Conservation (phyloP, 2,888 invertebrate genomes). For the Drosophila tanythrix region DNA sequence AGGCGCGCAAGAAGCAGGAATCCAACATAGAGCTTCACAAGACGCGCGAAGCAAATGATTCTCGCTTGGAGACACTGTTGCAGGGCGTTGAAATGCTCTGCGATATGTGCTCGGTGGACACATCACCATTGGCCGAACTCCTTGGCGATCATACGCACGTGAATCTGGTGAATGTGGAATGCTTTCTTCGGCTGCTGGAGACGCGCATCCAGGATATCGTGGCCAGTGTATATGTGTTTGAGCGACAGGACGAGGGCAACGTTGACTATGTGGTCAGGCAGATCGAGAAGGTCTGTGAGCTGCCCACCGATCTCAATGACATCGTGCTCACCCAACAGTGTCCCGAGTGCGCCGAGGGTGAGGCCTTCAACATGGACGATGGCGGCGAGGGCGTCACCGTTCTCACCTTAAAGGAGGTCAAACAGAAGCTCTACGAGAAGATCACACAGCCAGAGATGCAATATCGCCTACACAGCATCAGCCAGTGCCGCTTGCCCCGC, state of each 20-base stretch:
- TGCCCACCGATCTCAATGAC: constrained; percentile 86
- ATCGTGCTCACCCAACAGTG: constrained; percentile 84
- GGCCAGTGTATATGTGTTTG: constrained; percentile 85
- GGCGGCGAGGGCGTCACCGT: constrained; percentile 77
- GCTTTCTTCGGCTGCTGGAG: constrained; percentile 86
- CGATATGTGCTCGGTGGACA: constrained; percentile 86
- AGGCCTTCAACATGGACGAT: constrained; percentile 84
- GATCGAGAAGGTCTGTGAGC: constrained; percentile 78
- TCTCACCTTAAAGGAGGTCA: constrained; percentile 69
- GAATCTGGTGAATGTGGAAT: constrained; percentile 86
- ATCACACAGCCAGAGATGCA: constrained; percentile 84
- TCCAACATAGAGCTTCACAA: constrained; percentile 62
- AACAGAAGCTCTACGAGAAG: constrained; percentile 81
- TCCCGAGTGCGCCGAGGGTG: constrained; percentile 84
- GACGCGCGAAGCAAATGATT: constrained; percentile 64
- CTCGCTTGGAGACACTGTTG: constrained; percentile 70
- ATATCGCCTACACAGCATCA: constrained; percentile 84
- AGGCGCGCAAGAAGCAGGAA: constrained; percentile 65
- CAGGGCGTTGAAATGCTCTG: constrained; percentile 79
- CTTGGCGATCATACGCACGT: constrained; percentile 87
- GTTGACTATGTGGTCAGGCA: constrained; percentile 78
- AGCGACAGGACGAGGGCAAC: constrained; percentile 70
- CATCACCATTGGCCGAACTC: constrained; percentile 85
- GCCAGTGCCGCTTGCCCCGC: constrained; percentile 83
- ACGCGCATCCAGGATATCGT: constrained; percentile 86